Conservation (phyloP, 2,888 invertebrate species). For the Drosophila maculinotata region DNA sequence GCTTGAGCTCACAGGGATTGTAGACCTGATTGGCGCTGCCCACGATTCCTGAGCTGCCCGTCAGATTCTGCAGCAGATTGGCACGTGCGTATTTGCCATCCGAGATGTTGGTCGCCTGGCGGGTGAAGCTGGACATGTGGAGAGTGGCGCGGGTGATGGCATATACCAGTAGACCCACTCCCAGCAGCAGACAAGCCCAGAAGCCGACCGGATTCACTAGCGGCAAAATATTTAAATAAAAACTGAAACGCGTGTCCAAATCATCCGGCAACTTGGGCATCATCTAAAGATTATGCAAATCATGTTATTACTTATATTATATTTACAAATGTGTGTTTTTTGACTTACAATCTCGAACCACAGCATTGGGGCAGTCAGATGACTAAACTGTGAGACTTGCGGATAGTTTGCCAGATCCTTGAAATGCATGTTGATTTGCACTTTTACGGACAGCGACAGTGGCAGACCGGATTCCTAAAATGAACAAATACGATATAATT, state of each 20-base stretch:
- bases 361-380: slow-evolving; percentile 91
- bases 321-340: not conserved
- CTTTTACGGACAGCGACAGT: slow-evolving; percentile 90
- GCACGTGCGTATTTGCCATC: slow-evolving; percentile 78
- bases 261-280: slow-evolving; percentile 89
- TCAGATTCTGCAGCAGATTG: slow-evolving; percentile 68
- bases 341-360: slow-evolving; percentile 96
- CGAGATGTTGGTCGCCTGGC: slow-evolving; percentile 66
- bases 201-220: slow-evolving; percentile 86
- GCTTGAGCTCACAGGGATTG: slow-evolving; percentile 82
- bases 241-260: slow-evolving; percentile 88
- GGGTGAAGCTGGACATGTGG: slow-evolving; percentile 76
- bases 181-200: slow-evolving; percentile 80
- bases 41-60: slow-evolving; percentile 38
- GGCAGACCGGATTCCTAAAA: slow-evolving; percentile 91
- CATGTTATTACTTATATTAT: not conserved
- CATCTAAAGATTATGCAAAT: slow-evolving; percentile 86
- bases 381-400: slow-evolving; percentile 88
- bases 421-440: slow-evolving; percentile 95
- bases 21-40: slow-evolving; percentile 69
- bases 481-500: slow-evolving; percentile 42
- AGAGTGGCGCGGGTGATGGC: slow-evolving; percentile 83
- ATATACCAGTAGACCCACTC: slow-evolving; percentile 76
- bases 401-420: slow-evolving; percentile 89
- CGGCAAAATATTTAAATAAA: slow-evolving; percentile 91